These are phyloP conservation scores for Lutjanus erythropterus DNA, from an alignment of 2,113 vertebrate genomes.

Conservation along the genomic window DNA sequence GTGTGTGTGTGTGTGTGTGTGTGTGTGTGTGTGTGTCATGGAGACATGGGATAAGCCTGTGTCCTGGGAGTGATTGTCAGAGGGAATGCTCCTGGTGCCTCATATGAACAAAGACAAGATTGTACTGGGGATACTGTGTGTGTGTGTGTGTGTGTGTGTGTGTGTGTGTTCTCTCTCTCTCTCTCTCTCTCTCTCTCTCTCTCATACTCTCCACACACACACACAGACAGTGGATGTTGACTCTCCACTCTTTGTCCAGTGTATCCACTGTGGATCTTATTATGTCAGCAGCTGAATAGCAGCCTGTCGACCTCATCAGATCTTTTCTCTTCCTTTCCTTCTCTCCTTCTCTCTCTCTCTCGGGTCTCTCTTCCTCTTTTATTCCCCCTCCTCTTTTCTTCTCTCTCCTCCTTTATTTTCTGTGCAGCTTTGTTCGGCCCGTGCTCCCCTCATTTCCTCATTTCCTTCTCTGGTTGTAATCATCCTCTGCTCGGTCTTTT, in stretches of 20 bases:
- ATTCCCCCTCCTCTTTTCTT: conserved; percentile 37
- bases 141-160: conserved; percentile 54
- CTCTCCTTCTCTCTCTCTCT: conserved; percentile 47
- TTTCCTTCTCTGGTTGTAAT: conserved; percentile 72
- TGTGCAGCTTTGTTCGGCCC: conserved; percentile 61
- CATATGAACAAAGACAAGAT: conserved; percentile 67
- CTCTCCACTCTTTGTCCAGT: conserved; percentile 61
- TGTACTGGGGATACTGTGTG: conserved; percentile 63
- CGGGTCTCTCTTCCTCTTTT: conserved; percentile 34
- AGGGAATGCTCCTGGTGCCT: conserved; percentile 47
- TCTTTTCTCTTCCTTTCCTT: conserved; percentile 60
- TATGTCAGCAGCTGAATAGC: conserved; percentile 72
- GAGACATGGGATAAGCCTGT: conserved; percentile 31
- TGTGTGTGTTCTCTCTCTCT: conserved; percentile 33
- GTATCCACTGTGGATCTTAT: conserved; percentile 74
- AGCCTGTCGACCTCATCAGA: conserved; percentile 66
- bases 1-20: conserved; percentile 11
- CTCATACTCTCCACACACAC: no score
- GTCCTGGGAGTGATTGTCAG: conserved; percentile 51
- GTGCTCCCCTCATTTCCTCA: conserved; percentile 68
- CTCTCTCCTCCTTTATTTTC: conserved; percentile 49
- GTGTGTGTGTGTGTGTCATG: conserved; percentile 17
- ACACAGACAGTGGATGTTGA: conserved; percentile 47
- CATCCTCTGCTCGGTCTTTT: conserved; percentile 38
- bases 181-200: conserved; percentile 36